phyloP scores from a whole-genome alignment of 2,888 invertebrate genomes.

The Norana najaformis region DNA sequence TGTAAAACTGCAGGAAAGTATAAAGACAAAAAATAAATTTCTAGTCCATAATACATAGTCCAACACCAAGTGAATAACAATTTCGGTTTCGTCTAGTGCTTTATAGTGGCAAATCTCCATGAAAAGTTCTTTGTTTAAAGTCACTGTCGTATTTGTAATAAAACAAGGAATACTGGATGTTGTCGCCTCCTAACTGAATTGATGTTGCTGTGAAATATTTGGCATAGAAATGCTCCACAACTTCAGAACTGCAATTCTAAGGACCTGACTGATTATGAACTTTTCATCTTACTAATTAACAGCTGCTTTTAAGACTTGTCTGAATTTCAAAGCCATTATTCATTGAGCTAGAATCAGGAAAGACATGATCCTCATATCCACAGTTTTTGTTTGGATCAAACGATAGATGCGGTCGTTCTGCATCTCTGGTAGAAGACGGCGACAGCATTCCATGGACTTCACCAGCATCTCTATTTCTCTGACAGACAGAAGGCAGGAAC shows the following conservation, averaged over 20 bases:
- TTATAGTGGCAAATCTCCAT: too few species aligned
- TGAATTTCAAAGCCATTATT: not conserved
- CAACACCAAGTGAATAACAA: too few species aligned
- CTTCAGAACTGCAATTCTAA: not conserved
- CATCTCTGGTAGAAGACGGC: not conserved
- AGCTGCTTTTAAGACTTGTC: slow-evolving; percentile 1
- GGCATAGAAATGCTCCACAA: not conserved
- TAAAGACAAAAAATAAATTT: too few species aligned
- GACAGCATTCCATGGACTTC: not conserved
- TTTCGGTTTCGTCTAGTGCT: too few species aligned
- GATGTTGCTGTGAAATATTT: not conserved
- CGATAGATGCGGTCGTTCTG: not conserved
- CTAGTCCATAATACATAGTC: too few species aligned
- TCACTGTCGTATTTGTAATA: not conserved
- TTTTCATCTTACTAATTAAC: not conserved
- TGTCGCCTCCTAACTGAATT: not conserved
- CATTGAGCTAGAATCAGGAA: not conserved
- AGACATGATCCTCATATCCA: not conserved
- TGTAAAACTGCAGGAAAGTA: too few species aligned
- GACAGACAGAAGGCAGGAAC: not conserved
- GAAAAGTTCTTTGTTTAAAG: too few species aligned
- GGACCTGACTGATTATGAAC: not conserved
- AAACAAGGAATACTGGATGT: not conserved
- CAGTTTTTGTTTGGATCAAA: slow-evolving; percentile 1
- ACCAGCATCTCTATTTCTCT: not conserved